phyloP scores from a whole-genome alignment of 1,140 invertebrate species.

The Drosophila melanogaster region Release_6_plus_ISO1_MT NC_004354.4:14148501-14149000 shows the following conservation, averaged over 20 bases:
- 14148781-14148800: slow-evolving; percentile 82
- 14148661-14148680: slow-evolving; percentile 83
- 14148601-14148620: slow-evolving; percentile 41
- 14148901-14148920: background rate
- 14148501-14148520: slow-evolving; percentile 44
- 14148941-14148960: slow-evolving; percentile 30
- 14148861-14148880: slow-evolving; percentile 9
- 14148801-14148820: slow-evolving; percentile 83
- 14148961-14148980: slow-evolving; percentile 82
- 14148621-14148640: slow-evolving; percentile 66
- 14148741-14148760: slow-evolving; percentile 20
- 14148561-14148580: slow-evolving; percentile 50
- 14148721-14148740: background rate
- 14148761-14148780: slow-evolving; percentile 38
- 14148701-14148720: slow-evolving; percentile 5
- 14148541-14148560: slow-evolving; percentile 76
- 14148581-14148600: slow-evolving; percentile 14
- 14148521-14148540: slow-evolving; percentile 76
- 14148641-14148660: slow-evolving; percentile 83
- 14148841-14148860: slow-evolving; percentile 72
- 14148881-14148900: slow-evolving; percentile 18
- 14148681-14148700: slow-evolving; percentile 48
- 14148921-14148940: background rate
- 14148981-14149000: slow-evolving; percentile 79
- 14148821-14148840: slow-evolving; percentile 82